These are phyloP conservation scores for Pangasius djambal DNA, from an alignment of 2,797 vertebrate genomes.

Conservation along the genomic window DNA sequence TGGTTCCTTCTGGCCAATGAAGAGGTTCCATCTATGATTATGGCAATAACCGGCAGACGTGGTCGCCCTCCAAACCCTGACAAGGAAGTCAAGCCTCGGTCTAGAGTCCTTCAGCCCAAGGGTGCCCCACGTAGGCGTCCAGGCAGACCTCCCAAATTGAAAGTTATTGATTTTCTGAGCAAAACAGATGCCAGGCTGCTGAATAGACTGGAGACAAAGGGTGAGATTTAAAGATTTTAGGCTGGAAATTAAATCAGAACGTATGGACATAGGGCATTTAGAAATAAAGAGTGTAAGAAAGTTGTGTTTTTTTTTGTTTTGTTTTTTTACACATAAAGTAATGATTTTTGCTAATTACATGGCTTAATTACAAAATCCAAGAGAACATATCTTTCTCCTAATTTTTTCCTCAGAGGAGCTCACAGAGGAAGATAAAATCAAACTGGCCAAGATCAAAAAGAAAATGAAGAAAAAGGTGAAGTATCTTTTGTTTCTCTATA, in stretches of 20 bases:
- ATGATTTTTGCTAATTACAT: not conserved
- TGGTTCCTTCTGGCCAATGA: slow-evolving; percentile 90
- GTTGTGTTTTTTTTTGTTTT: too few species aligned
- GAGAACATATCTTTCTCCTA: slow-evolving; percentile 8
- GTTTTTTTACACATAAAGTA: not conserved
- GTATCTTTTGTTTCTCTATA: not conserved
- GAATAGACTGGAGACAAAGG: slow-evolving; percentile 87
- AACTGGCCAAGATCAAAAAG: slow-evolving; percentile 92
- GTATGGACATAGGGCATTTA: not conserved
- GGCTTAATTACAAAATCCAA: not conserved
- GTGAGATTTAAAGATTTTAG: slow-evolving; percentile 65
- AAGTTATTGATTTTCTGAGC: slow-evolving; percentile 86
- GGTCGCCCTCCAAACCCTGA: slow-evolving; percentile 93
- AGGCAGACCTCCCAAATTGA: slow-evolving; percentile 89
- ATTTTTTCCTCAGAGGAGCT: slow-evolving; percentile 78
- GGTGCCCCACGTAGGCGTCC: slow-evolving; percentile 82
- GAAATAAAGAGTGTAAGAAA: not conserved
- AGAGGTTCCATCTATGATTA: slow-evolving; percentile 94
- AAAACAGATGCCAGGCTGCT: slow-evolving; percentile 87
- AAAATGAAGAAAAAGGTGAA: slow-evolving; percentile 91
- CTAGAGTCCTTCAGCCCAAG: slow-evolving; percentile 64
- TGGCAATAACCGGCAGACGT: slow-evolving; percentile 94
- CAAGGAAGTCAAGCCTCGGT: slow-evolving; percentile 74
- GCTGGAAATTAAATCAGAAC: not conserved
- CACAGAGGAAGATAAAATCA: slow-evolving; percentile 90